Evolutionary conservation across 2,113 vertebrate genomes (phyloP).

Genomic region (Phalacrocorax brasilianus): DNA sequence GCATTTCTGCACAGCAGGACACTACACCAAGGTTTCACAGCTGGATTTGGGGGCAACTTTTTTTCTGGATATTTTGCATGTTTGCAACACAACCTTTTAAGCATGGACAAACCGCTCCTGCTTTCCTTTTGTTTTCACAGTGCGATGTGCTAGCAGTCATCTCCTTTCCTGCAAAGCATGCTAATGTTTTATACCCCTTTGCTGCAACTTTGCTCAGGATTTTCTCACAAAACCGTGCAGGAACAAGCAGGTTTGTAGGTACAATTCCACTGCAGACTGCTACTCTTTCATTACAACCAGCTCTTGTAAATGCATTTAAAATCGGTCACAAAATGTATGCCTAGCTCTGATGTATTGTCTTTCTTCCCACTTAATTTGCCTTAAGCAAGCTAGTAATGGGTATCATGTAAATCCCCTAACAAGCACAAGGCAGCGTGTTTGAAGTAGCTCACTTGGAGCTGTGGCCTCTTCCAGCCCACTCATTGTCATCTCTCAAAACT

Average conservation of each 20-base stretch:
- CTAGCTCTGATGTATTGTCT: not conserved
- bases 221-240: not conserved
- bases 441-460: not conserved
- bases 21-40: not conserved
- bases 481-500: not conserved
- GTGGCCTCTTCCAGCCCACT: not conserved
- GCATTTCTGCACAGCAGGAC: not conserved
- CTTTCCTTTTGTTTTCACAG: not conserved
- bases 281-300: not conserved
- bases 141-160: too few species aligned
- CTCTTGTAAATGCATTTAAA: not conserved
- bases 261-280: not conserved
- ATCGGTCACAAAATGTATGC: fast-evolving
- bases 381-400: not conserved
- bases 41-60: not conserved
- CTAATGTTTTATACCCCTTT: not conserved
- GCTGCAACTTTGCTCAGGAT: not conserved
- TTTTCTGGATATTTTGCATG: not conserved
- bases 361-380: not conserved
- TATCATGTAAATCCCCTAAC: not conserved
- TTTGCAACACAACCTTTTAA: not conserved
- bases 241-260: not conserved
- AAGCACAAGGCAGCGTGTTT: not conserved
- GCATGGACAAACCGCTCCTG: fast-evolving
- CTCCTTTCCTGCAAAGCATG: not conserved